Conservation (phyloP, 2,113 vertebrate genomes). For the Catharus minimus region DNA sequence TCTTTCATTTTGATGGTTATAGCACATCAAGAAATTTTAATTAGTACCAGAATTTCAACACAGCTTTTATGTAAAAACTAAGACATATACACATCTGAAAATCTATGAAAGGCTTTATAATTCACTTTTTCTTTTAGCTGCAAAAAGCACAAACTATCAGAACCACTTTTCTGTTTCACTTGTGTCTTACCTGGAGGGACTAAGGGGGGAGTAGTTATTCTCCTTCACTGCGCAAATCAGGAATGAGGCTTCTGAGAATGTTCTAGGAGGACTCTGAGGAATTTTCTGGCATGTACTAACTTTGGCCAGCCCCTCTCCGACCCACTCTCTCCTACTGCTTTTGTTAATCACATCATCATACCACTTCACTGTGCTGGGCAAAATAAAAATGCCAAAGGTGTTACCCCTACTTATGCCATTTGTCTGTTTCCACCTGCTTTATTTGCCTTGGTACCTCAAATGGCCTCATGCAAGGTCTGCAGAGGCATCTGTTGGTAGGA, state of each 20-base stretch:
- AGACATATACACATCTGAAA: not conserved
- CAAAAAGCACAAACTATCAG: not conserved
- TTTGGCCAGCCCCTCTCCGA: not conserved
- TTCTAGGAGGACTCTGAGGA: not conserved
- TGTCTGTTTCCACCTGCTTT: not conserved
- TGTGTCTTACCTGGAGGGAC: not conserved
- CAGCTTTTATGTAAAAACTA: not conserved
- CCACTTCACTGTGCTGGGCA: not conserved
- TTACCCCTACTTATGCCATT: not conserved
- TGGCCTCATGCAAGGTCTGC: not conserved
- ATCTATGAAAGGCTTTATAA: not conserved
- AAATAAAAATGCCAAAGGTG: not conserved
- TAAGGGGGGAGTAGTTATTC: accelerated
- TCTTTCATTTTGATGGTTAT: not conserved
- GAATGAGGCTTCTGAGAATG: not conserved
- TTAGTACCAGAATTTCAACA: not conserved
- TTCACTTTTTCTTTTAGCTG: not conserved
- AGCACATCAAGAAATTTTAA: not conserved
- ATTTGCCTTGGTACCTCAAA: not conserved
- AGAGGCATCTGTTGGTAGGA: not conserved
- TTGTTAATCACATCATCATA: not conserved
- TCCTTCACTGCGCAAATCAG: not conserved
- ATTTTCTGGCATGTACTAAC: not conserved
- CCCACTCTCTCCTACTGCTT: not conserved
- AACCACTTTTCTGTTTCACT: not conserved